Evolutionary conservation across 2,888 invertebrate genomes (phyloP), one percentile per base, ranked within the genome.

Genomic region (Coenonympha arcania): DNA sequence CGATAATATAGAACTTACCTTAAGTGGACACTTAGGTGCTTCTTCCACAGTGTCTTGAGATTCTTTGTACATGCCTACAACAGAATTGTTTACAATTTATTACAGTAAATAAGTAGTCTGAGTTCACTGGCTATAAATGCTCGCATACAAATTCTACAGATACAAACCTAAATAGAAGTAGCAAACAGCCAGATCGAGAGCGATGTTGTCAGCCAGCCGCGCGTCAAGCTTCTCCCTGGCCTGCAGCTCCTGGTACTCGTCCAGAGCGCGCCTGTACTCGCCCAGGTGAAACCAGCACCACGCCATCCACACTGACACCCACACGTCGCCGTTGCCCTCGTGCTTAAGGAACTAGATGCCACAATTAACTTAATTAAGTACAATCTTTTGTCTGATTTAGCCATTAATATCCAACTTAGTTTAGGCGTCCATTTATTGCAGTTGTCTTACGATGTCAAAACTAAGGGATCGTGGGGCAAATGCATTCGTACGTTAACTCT

Each of bases 261-360:
- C 89, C 63, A 95, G 82, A 0, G 96, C 91, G 63, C 91, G 90
- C 64, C 93, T 92, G 80, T 97, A 98, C 71, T 99, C 96, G 2
- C 97, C 98, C 54, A 97, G 88, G 78, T 99, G 98, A 80, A 98
- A 99, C 65, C 93, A 92, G 76, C 98, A 97, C 81, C 96, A 98
- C 0, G 95, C 98, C 55, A 95, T 90, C 98, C 99, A 99, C 60
- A 93, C 85, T 45, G 94, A 92, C 11, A 79, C 68, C 78, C 87
- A 84, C 1, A 76, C 69, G 2, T 77, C 76, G 0, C 63, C 60
- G 57, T 77, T 81, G 30, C 84, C 83, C 31, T 81, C 80, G 52
- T 83, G 73, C 45, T 79, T 77, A 2, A 84, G 62, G 54, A 86
- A 85, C 86, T 85, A 55, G 9, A 58, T 24, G 3, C 2, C 11